Evolutionary conservation across 2,113 vertebrate species (phyloP).

Genomic region (Drymodes brunneopygia): DNA sequence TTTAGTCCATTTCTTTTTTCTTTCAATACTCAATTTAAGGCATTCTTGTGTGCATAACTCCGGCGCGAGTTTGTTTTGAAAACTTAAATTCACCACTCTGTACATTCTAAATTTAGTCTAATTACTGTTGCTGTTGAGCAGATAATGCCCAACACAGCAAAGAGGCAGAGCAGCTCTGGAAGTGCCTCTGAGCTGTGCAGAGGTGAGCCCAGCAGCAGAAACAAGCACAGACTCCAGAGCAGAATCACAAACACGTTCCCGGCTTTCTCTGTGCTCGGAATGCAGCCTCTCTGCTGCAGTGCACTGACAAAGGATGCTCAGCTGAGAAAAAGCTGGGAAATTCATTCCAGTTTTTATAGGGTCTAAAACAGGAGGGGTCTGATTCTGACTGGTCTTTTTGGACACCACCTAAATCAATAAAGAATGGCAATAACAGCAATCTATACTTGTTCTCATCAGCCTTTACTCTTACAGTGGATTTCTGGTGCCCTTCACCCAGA

Average conservation of each 20-base stretch:
- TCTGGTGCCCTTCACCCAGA: neutral
- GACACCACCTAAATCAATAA: neutral
- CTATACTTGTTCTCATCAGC: neutral
- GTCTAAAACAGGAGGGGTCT: neutral
- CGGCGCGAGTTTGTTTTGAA: neutral
- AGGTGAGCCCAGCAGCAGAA: neutral
- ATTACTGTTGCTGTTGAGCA: neutral
- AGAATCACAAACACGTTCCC: neutral
- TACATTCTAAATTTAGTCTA: neutral
- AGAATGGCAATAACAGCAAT: neutral
- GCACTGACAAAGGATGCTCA: neutral
- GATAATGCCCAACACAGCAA: neutral
- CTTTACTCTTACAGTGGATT: neutral
- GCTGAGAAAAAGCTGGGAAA: neutral
- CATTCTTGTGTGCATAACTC: neutral
- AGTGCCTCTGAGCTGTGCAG: neutral
- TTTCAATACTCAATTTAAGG: slow-evolving; percentile 11
- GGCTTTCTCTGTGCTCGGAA: neutral
- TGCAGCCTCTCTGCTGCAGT: neutral
- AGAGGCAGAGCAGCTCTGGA: neutral
- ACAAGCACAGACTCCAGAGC: neutral
- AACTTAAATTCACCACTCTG: neutral
- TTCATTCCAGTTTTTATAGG: neutral
- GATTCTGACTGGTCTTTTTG: neutral
- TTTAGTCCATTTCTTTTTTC: slow-evolving; percentile 11